phyloP scores from a whole-genome alignment of 2,888 invertebrate genomes.

The Phlogophora meticulosa region DNA sequence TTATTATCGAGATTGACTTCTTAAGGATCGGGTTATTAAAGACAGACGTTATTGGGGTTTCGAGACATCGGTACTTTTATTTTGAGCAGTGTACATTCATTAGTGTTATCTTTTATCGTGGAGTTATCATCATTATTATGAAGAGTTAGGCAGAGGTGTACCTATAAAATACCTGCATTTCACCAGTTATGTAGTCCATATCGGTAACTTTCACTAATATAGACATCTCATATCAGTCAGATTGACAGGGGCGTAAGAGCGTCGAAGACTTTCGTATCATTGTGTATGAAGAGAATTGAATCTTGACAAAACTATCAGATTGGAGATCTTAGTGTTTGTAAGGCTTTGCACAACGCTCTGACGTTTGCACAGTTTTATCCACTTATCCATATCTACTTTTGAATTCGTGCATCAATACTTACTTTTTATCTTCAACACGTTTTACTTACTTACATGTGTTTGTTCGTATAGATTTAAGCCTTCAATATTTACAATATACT shows the following conservation, averaged over 20 bases:
- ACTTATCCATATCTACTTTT: too few species aligned
- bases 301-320: too few species aligned
- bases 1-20: constrained; percentile 35
- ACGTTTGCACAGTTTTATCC: too few species aligned
- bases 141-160: too few species aligned
- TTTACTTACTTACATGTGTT: constrained; percentile 4
- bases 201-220: neutral
- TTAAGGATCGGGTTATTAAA: constrained; percentile 31
- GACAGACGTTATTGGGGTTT: constrained; percentile 13
- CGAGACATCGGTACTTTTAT: constrained; percentile 6
- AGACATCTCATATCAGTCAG: neutral
- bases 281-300: too few species aligned
- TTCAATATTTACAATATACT: neutral
- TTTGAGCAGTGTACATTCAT: constrained; percentile 1
- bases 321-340: too few species aligned
- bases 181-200: too few species aligned
- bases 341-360: too few species aligned
- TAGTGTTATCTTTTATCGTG: neutral
- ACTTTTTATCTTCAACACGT: constrained; percentile 8
- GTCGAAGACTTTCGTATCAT: neutral
- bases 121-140: neutral
- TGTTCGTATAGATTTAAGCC: too few species aligned
- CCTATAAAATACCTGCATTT: too few species aligned
- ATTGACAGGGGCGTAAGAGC: neutral
- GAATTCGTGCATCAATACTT: neutral